phyloP scores from a whole-genome alignment of 2,888 invertebrate species.

The Lagria hirta region DNA sequence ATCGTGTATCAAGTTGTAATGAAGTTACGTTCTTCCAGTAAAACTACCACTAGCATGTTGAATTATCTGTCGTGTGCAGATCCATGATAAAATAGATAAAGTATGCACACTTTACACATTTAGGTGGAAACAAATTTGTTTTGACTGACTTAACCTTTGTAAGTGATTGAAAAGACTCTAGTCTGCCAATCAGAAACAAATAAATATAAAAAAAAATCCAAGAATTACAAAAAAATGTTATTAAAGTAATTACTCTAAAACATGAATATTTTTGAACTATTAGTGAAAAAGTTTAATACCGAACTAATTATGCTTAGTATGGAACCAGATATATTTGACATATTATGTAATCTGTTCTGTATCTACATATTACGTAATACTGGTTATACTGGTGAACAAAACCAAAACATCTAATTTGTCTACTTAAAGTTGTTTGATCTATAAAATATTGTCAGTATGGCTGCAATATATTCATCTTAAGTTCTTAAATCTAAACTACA shows the following conservation, averaged over 20 bases:
- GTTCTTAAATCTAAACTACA: slow-evolving; percentile 29
- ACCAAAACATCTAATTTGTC: no score
- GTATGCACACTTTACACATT: slow-evolving; percentile 28
- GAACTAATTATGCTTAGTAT: no score
- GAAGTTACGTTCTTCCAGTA: slow-evolving; percentile 35
- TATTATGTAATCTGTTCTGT: no score
- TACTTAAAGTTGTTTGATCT: slow-evolving; percentile 20
- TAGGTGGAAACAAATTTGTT: slow-evolving; percentile 23
- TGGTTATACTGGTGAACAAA: slow-evolving; percentile 16
- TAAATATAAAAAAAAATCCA: no score
- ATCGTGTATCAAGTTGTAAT: slow-evolving; percentile 41
- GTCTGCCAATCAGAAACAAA: no score
- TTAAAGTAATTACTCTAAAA: no score
- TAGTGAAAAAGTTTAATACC: no score
- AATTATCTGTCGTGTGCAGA: slow-evolving; percentile 34
- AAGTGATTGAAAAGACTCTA: background rate
- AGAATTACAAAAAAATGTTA: no score
- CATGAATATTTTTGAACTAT: no score
- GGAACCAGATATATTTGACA: no score
- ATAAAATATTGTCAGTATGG: slow-evolving; percentile 20
- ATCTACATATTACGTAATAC: no score
- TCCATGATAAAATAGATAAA: slow-evolving; percentile 38
- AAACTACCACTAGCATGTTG: slow-evolving; percentile 28
- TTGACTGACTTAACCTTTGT: slow-evolving; percentile 20
- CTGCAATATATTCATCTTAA: slow-evolving; percentile 30